Percentiles rank a stretch among this genome's conserved stretches.
Evolutionary conservation across 2,113 vertebrate genomes (phyloP).

Genomic region (Phalacrocorax aristotelis): DNA sequence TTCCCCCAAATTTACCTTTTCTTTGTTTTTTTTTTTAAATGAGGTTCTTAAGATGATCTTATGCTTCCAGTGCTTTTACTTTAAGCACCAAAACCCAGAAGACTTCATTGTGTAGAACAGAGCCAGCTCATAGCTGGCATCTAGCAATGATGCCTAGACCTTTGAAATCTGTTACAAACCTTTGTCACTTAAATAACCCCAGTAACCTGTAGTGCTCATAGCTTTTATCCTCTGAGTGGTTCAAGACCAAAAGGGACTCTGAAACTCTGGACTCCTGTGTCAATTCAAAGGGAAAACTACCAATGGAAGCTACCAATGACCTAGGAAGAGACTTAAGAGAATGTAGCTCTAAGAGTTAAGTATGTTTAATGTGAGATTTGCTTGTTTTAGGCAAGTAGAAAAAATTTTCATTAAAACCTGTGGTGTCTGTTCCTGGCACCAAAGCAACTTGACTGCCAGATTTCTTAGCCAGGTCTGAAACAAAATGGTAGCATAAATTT

Average conservation of each 20-base stretch:
- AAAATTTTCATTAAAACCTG: neutral
- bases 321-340: neutral
- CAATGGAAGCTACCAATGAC: neutral
- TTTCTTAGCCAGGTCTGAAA: neutral
- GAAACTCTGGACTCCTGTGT: neutral
- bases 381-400: neutral
- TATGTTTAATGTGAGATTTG: neutral
- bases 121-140: neutral
- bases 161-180: neutral
- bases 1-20: neutral
- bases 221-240: rapidly evolving
- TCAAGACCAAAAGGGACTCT: neutral
- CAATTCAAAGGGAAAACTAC: neutral
- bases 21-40: neutral
- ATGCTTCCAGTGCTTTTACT: neutral
- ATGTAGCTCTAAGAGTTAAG: neutral
- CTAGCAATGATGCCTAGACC: neutral
- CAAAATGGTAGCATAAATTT: neutral
- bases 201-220: neutral
- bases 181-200: neutral
- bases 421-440: neutral
- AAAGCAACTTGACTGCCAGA: neutral
- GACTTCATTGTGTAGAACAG: neutral
- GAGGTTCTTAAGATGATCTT: neutral
- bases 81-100: neutral